Percentiles rank a stretch among this genome's conserved stretches.
These are phyloP conservation scores for Phragmatobia fuliginosa DNA, from an alignment of 2,888 invertebrate species.

Conservation along the genomic window DNA sequence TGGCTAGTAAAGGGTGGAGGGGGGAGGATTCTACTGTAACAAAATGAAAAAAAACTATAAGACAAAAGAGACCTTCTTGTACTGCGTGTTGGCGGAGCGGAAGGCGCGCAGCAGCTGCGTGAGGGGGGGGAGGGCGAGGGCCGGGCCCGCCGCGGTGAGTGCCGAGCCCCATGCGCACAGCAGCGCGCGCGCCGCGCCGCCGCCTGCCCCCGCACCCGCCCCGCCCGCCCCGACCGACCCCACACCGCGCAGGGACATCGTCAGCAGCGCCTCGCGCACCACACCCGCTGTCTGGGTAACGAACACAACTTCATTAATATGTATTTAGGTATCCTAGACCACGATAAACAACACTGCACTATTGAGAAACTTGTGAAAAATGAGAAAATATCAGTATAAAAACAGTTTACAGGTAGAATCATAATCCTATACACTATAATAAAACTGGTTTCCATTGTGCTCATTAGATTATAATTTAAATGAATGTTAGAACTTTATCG, in stretches of 20 bases:
- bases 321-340: neutral
- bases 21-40: neutral
- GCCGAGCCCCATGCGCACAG: conserved; percentile 67
- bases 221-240: conserved; percentile 5
- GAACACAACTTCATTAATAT: neutral
- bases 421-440: too few relatives aligned
- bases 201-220: conserved; percentile 29
- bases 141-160: conserved; percentile 23
- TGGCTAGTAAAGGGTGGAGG: too few relatives aligned
- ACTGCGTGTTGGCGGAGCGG: conserved; percentile 71
- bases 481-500: too few relatives aligned
- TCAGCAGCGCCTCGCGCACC: conserved; percentile 84
- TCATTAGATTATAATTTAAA: too few relatives aligned
- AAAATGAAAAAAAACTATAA: neutral
- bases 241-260: conserved; percentile 64
- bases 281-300: conserved; percentile 84
- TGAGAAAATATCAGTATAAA: neutral
- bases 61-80: conserved; percentile 69
- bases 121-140: conserved; percentile 52
- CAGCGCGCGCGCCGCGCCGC: conserved; percentile 63
- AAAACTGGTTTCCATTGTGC: too few relatives aligned
- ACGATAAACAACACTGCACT: too few relatives aligned
- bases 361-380: too few relatives aligned
- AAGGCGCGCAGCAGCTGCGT: conserved; percentile 74
- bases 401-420: too few relatives aligned